Percentiles rank a stretch among this genome's conserved stretches.
phyloP scores from a whole-genome alignment of 2,797 vertebrate species.

The Cyclura pinguis region DNA sequence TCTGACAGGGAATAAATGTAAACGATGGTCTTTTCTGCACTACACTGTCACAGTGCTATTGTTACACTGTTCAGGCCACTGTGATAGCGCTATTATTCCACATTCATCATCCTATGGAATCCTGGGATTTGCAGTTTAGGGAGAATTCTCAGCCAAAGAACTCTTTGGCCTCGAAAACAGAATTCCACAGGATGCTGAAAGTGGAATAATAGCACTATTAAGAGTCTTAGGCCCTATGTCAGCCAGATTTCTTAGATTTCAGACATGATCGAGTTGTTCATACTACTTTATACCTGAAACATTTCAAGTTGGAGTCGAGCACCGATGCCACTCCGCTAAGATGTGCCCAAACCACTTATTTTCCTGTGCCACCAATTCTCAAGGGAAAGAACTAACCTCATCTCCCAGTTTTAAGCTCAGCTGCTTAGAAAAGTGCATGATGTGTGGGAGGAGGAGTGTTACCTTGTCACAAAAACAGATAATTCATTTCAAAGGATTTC shows the following conservation, averaged over 20 bases:
- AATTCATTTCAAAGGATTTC: slow-evolving; percentile 27
- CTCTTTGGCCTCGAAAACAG: too few relatives aligned
- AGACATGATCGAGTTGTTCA: neutral
- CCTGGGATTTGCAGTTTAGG: too few relatives aligned
- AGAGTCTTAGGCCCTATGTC: neutral
- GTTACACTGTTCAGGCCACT: too few relatives aligned
- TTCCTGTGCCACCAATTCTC: neutral
- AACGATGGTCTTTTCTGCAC: too few relatives aligned
- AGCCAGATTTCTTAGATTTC: neutral
- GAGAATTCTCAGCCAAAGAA: too few relatives aligned
- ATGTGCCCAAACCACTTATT: slow-evolving; percentile 18
- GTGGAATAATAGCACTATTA: too few relatives aligned
- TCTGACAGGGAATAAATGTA: slow-evolving; percentile 7
- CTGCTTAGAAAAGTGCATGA: neutral
- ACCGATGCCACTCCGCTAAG: neutral
- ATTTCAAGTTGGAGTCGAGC: neutral
- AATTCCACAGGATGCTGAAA: too few relatives aligned
- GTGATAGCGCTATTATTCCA: too few relatives aligned
- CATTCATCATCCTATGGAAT: too few relatives aligned
- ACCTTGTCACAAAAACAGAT: slow-evolving; percentile 17
- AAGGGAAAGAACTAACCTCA: neutral
- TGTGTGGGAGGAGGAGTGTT: slow-evolving; percentile 5
- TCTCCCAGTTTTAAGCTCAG: neutral
- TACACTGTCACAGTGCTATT: too few relatives aligned
- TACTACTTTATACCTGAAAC: neutral